phyloP scores from a whole-genome alignment of 2,888 invertebrate species.

The Coleophora deauratella region DNA sequence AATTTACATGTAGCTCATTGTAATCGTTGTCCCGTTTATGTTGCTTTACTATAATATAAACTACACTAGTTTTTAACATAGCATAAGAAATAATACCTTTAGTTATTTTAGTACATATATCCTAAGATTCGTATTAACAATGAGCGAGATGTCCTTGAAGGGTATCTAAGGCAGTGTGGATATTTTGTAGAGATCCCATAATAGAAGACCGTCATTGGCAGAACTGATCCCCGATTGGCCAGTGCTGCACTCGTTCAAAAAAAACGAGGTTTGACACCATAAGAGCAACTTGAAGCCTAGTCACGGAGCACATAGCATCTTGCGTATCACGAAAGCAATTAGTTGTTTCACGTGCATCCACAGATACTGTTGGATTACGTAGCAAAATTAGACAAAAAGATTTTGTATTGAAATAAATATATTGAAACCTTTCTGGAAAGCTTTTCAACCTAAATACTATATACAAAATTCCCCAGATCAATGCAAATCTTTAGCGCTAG shows the following conservation, averaged over 20 bases:
- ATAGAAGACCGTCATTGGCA: conserved; percentile 90
- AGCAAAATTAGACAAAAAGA: conserved; percentile 29
- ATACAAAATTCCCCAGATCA: not conserved
- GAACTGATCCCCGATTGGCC: conserved; percentile 99
- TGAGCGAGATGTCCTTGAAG: too few relatives aligned
- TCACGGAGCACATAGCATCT: conserved; percentile 62
- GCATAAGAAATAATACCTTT: not conserved
- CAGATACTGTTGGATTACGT: conserved; percentile 30
- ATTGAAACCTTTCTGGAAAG: conserved; percentile 14
- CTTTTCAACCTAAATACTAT: conserved; percentile 2
- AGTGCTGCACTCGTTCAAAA: conserved; percentile 86
- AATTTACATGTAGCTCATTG: too few relatives aligned
- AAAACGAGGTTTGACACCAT: conserved; percentile 87
- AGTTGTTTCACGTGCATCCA: conserved; percentile 8
- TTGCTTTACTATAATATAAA: too few relatives aligned
- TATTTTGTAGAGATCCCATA: conserved; percentile 70
- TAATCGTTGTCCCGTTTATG: too few relatives aligned
- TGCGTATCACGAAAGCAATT: conserved; percentile 38
- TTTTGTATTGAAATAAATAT: conserved; percentile 23
- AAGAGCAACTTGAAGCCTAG: conserved; percentile 33
- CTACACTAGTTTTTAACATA: too few relatives aligned
- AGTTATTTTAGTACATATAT: conserved; percentile 8
- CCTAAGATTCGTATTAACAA: too few relatives aligned
- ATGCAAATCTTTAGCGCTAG: not conserved
- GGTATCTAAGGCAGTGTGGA: conserved; percentile 48